Conservation (phyloP, 2,113 vertebrate species). For the Eolophus roseicapilla region DNA sequence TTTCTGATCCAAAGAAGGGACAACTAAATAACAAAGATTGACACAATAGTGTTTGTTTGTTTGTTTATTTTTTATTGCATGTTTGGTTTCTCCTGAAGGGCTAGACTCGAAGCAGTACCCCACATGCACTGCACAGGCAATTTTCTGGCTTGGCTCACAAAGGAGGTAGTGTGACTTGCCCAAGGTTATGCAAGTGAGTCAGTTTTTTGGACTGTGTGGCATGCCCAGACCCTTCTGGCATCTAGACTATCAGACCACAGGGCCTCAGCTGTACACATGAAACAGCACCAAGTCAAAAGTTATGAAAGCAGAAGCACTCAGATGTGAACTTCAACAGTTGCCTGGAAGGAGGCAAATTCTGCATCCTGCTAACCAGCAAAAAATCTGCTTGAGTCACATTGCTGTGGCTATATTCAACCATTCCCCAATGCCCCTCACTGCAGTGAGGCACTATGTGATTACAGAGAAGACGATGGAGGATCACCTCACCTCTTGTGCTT, state of each 20-base stretch:
- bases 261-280: not conserved
- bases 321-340: not conserved
- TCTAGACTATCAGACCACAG: not conserved
- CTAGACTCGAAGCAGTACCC: not conserved
- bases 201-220: not conserved
- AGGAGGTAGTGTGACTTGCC: not conserved
- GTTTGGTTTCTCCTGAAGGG: not conserved
- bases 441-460: not conserved
- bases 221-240: not conserved
- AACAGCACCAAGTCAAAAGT: not conserved
- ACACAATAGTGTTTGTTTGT: not conserved
- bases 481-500: not conserved
- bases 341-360: not conserved
- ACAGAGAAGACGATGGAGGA: not conserved
- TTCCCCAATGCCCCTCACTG: not conserved
- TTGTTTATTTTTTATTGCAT: too few relatives aligned
- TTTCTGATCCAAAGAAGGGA: not conserved
- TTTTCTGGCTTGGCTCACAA: not conserved
- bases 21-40: not conserved
- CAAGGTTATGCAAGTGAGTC: not conserved
- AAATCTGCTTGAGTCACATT: not conserved
- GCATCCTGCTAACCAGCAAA: not conserved
- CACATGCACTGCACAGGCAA: not conserved
- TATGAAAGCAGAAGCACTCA: not conserved
- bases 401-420: not conserved